Evolutionary conservation across 2,113 vertebrate species (phyloP), one percentile per base, ranked within the genome.

Genomic region (Aythya baeri): DNA sequence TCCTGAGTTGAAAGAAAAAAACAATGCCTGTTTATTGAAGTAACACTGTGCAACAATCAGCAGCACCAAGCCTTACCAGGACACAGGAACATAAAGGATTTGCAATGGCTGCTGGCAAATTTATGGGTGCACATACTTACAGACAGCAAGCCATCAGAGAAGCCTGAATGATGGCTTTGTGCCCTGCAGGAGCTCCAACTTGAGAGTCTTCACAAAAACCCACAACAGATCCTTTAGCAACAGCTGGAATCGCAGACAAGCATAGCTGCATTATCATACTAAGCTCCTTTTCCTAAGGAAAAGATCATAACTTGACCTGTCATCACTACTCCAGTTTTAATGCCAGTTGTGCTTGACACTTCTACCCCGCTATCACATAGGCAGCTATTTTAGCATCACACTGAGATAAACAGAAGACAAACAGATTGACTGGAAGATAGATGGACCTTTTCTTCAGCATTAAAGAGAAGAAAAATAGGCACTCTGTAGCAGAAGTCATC

Each of bases 71-170:
- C 49, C 52, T 74, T 89, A 91, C 49, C 7, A 76, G n/a, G 58
- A 26, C 41, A 61, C 0, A 1, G 21, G 10, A 54, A 67, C 21
- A 34, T 13, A 80, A 59, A 80, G 78, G 7, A 84, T 88, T 71
- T 25, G 27, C 29, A 10, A 0, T 0, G 2, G 38, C 32, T 70
- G 10, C 6, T 7, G 3, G 44, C 41, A 50, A 57, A 62, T 91
- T 84, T 46, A 41, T 6, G 11, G 31, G 5, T 72, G 57, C 5
- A 70, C 23, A 17, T 38, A 67, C 17, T 72, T 32, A 11, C 59
- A 50, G 29, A 22, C n/a, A 85, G 67, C 16, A n/a, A 26, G 21
- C n/a, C 31, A 26, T 6, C 62, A 14, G 20, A 3, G 34, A 82
- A n/a, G 14, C 0, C n/a, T 20, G 23, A 94, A 62, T 0, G 2